A percentile compares a stretch with the other conserved stretches of the same genome.
Conservation (phyloP, 2,797 vertebrate genomes). For the Chaenodraco wilsoni region DNA sequence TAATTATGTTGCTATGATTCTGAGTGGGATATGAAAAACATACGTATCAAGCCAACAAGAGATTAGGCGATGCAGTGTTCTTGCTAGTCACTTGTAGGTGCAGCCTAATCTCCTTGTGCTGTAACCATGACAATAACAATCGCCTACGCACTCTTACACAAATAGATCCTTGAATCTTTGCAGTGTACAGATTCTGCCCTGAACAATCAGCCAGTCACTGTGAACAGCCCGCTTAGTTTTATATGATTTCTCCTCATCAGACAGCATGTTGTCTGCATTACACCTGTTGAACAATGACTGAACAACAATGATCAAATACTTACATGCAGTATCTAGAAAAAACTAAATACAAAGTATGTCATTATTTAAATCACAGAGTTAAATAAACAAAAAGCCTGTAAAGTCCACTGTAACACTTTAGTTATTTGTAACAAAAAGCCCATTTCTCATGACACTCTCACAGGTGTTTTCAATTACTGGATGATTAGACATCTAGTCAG, state of each 20-base stretch:
- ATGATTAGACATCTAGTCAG: slow-evolving; percentile 1
- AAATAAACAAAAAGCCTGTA: neutral
- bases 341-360: neutral
- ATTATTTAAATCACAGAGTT: neutral
- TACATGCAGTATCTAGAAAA: neutral
- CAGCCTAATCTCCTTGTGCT: slow-evolving; percentile 56
- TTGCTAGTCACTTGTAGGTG: slow-evolving; percentile 59
- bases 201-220: slow-evolving; percentile 78
- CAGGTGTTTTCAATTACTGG: neutral
- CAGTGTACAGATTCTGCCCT: slow-evolving; percentile 41
- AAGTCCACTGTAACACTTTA: neutral
- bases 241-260: slow-evolving; percentile 81
- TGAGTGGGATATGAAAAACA: slow-evolving; percentile 61
- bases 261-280: slow-evolving; percentile 83
- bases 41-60: slow-evolving; percentile 49
- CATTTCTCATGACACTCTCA: neutral
- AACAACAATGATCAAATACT: slow-evolving; percentile 53
- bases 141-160: slow-evolving; percentile 64
- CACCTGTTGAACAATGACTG: slow-evolving; percentile 71
- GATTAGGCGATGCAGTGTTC: slow-evolving; percentile 49
- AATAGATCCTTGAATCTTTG: slow-evolving; percentile 70
- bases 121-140: slow-evolving; percentile 78
- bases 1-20: slow-evolving; percentile 66
- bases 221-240: slow-evolving; percentile 82
- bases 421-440: neutral